A percentile compares a stretch with the other conserved stretches of the same genome.
phyloP scores from a whole-genome alignment of 2,113 vertebrate genomes.

The Apus apus region DNA sequence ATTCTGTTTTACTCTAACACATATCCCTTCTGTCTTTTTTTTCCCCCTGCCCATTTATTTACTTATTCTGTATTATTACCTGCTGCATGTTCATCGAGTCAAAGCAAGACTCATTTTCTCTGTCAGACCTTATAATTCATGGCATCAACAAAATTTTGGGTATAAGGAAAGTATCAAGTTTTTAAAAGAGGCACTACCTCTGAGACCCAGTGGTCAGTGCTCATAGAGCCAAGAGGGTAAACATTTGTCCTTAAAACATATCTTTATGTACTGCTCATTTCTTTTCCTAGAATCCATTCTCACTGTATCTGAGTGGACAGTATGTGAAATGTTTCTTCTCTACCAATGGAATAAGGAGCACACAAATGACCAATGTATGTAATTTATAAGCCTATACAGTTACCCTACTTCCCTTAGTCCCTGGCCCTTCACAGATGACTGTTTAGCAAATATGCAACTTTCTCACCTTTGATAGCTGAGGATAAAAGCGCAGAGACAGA shows the following conservation, averaged over 20 bases:
- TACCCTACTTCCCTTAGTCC: accelerated
- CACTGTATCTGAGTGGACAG: background rate
- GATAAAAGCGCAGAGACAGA: background rate
- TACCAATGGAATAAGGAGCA: background rate
- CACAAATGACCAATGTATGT: constrained; percentile 24
- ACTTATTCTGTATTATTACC: background rate
- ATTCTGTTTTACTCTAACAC: background rate
- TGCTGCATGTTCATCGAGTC: background rate
- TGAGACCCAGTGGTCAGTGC: background rate
- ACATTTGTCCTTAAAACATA: background rate
- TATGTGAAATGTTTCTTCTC: background rate
- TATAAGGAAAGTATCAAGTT: background rate
- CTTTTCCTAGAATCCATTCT: background rate
- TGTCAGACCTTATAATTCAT: background rate
- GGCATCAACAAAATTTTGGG: background rate
- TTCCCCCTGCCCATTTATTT: background rate
- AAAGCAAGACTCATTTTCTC: background rate
- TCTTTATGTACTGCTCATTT: background rate
- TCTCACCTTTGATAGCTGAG: background rate
- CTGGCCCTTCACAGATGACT: background rate
- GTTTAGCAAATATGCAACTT: background rate
- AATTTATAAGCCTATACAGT: constrained; percentile 30
- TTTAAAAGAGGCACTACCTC: background rate
- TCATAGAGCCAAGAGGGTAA: background rate
- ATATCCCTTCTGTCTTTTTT: background rate